Conservation (phyloP, 2,797 vertebrate genomes). For the Macropus fuliginosus region DNA sequence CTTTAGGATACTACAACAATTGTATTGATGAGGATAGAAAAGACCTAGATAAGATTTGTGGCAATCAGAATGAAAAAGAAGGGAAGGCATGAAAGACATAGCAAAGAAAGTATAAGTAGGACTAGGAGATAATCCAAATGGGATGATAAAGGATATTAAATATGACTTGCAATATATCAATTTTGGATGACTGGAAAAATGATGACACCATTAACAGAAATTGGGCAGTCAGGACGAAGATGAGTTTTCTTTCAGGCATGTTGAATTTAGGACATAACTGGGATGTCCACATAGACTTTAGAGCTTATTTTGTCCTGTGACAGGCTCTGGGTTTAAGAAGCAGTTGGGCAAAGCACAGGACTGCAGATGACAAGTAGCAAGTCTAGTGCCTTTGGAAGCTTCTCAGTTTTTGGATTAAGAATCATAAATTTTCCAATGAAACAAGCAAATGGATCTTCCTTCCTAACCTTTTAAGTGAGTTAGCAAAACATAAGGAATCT, state of each 20-base stretch:
- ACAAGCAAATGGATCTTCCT: neutral
- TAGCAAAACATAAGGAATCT: neutral
- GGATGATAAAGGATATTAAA: neutral
- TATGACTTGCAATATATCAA: neutral
- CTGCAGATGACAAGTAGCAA: neutral
- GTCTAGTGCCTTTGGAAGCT: neutral
- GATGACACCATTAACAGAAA: neutral
- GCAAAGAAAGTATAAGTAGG: neutral
- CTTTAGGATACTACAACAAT: neutral
- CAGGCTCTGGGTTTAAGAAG: neutral
- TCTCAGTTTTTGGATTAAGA: neutral
- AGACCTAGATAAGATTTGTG: neutral
- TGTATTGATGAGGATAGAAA: neutral
- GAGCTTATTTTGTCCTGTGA: neutral
- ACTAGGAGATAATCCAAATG: neutral
- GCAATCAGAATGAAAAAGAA: neutral
- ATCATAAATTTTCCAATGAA: neutral
- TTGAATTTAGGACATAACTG: neutral
- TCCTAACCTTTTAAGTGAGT: neutral
- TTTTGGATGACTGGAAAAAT: neutral
- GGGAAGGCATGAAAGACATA: neutral
- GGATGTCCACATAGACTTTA: neutral
- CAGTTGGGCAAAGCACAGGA: neutral
- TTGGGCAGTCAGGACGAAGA: neutral
- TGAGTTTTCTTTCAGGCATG: neutral